Conservation (phyloP, 2,113 vertebrate species). For the Syrmaticus mikado region DNA sequence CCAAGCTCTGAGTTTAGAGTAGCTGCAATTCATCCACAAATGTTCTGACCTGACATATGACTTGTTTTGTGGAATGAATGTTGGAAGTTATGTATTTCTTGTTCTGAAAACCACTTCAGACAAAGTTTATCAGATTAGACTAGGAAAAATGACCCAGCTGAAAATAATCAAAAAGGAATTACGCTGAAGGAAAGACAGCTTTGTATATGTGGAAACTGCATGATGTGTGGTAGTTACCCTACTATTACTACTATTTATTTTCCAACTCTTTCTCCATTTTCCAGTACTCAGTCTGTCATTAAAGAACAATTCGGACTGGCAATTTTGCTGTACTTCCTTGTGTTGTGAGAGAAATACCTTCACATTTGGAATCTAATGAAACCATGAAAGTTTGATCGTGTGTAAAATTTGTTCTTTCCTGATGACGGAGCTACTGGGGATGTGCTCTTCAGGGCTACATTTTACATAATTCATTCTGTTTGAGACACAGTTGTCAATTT, state of each 20-base stretch:
- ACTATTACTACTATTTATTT: not conserved
- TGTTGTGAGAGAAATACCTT: not conserved
- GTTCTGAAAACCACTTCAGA: not conserved
- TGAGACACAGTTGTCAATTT: not conserved
- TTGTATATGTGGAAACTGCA: not conserved
- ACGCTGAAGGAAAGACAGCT: not conserved
- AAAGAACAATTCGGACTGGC: not conserved
- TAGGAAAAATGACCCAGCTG: not conserved
- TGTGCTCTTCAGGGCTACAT: not conserved
- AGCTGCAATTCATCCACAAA: not conserved
- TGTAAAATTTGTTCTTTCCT: not conserved
- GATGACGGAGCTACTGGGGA: not conserved
- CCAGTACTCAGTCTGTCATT: not conserved
- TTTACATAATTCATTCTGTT: not conserved
- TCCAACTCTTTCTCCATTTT: not conserved
- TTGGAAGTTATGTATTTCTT: not conserved
- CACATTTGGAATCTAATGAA: not conserved
- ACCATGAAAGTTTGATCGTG: not conserved
- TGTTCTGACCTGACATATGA: not conserved
- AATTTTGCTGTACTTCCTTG: not conserved
- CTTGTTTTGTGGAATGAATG: not conserved
- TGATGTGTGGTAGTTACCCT: not conserved
- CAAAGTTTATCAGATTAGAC: conserved; percentile 28
- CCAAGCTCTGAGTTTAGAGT: not conserved
- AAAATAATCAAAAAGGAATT: conserved; percentile 28